Evolutionary conservation across 2,888 invertebrate genomes (phyloP).

Genomic region (Erynnis tages): DNA sequence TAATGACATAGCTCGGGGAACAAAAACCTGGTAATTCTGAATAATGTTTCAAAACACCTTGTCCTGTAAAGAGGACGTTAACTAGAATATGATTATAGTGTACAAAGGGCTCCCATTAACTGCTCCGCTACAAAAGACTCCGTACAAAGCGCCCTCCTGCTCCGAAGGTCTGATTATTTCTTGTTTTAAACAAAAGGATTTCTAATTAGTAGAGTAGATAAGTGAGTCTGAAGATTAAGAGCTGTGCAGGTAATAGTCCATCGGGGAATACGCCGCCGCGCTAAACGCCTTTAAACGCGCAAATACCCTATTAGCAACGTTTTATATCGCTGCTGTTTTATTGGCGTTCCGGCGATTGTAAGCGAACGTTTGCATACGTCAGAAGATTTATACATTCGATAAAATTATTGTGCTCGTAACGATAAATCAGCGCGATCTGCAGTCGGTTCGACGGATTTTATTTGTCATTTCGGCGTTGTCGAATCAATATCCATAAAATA

Average conservation of each 20-base stretch:
- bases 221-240: slow-evolving; percentile 34
- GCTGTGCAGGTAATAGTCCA: slow-evolving; percentile 23
- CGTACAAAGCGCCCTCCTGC: slow-evolving; percentile 58
- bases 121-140: slow-evolving; percentile 42
- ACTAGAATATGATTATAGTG: slow-evolving; percentile 52
- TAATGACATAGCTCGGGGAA: background rate
- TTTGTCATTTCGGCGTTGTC: slow-evolving; percentile 25
- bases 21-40: slow-evolving; percentile 24
- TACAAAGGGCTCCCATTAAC: slow-evolving; percentile 48
- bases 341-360: slow-evolving; percentile 17
- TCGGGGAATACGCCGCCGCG: slow-evolving; percentile 18
- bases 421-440: slow-evolving; percentile 25
- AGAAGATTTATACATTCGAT: slow-evolving; percentile 25
- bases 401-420: slow-evolving; percentile 24
- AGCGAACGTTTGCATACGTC: slow-evolving; percentile 19
- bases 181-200: slow-evolving; percentile 55
- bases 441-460: slow-evolving; percentile 21
- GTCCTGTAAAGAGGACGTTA: slow-evolving; percentile 41
- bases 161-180: slow-evolving; percentile 57
- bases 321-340: slow-evolving; percentile 9
- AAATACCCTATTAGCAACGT: slow-evolving; percentile 21
- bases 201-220: slow-evolving; percentile 43
- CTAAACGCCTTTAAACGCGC: slow-evolving; percentile 17
- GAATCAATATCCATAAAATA: slow-evolving; percentile 27
- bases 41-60: slow-evolving; percentile 35